Conservation (phyloP, 2,113 vertebrate species). For the Amazona vittata region DNA sequence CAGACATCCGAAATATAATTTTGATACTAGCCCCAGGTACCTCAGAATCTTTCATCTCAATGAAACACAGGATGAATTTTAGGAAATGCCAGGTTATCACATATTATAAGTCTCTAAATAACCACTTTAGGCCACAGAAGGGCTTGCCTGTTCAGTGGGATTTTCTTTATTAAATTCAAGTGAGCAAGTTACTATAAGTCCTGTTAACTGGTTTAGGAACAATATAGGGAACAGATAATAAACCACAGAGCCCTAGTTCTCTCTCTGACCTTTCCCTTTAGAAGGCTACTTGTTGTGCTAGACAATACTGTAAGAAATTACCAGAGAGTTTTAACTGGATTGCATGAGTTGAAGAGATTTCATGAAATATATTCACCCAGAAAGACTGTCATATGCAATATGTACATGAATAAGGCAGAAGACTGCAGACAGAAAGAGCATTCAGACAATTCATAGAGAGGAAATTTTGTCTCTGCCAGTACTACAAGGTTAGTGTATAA, state of each 20-base stretch:
- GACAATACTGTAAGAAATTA: neutral
- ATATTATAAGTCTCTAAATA: neutral
- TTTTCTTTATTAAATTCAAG: neutral
- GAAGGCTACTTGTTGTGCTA: neutral
- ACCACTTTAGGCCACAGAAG: neutral
- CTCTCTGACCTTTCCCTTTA: neutral
- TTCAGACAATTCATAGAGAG: neutral
- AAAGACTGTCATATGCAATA: neutral
- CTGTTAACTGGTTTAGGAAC: neutral
- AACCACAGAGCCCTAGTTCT: neutral
- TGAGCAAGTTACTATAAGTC: neutral
- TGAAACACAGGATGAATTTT: neutral
- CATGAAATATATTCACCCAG: neutral
- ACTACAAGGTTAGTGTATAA: neutral
- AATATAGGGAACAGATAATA: neutral
- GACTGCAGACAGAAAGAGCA: neutral
- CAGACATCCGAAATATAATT: neutral
- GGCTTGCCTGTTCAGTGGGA: neutral
- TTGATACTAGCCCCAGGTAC: neutral
- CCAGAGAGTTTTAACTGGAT: neutral
- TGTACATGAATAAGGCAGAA: neutral
- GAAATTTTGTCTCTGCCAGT: neutral
- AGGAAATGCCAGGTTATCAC: neutral
- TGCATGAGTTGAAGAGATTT: neutral
- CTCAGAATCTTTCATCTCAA: neutral